Percentiles rank a stretch among this genome's conserved stretches.
Evolutionary conservation across 2,113 vertebrate species (phyloP).

Genomic region (Pipa parva): DNA sequence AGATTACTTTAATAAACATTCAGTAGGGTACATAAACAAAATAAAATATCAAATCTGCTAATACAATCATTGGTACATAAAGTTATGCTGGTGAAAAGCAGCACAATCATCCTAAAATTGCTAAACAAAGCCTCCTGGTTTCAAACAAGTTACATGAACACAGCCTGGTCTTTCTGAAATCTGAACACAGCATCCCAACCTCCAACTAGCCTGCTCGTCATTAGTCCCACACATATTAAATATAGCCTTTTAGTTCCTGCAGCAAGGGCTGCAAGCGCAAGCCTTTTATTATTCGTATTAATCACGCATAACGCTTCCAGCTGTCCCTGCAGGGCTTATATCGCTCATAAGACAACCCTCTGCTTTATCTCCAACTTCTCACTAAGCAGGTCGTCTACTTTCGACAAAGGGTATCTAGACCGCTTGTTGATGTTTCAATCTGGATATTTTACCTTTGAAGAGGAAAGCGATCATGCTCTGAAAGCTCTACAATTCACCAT

Average conservation of each 20-base stretch:
- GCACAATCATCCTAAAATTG: too few relatives aligned
- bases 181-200: not conserved
- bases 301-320: slow-evolving; percentile 34
- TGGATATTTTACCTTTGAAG: not conserved
- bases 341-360: slow-evolving; percentile 10
- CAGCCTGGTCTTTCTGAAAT: not conserved
- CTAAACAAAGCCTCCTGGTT: not conserved
- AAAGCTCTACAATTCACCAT: not conserved
- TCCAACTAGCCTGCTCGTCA: slow-evolving; percentile 11
- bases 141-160: not conserved
- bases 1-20: too few relatives aligned
- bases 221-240: slow-evolving; percentile 24
- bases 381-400: slow-evolving; percentile 9
- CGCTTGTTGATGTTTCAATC: slow-evolving; percentile 8
- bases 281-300: slow-evolving; percentile 35
- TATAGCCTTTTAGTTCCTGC: slow-evolving; percentile 24
- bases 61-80: too few relatives aligned
- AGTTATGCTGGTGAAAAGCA: too few relatives aligned
- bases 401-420: not conserved
- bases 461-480: not conserved
- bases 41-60: too few relatives aligned
- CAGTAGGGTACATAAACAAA: too few relatives aligned
- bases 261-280: slow-evolving; percentile 28
- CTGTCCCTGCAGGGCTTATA: slow-evolving; percentile 25
- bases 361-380: slow-evolving; percentile 16